Base-by-base conservation (phyloP, 64 coral and sea anemone species). In the Porites lutea region DNA sequence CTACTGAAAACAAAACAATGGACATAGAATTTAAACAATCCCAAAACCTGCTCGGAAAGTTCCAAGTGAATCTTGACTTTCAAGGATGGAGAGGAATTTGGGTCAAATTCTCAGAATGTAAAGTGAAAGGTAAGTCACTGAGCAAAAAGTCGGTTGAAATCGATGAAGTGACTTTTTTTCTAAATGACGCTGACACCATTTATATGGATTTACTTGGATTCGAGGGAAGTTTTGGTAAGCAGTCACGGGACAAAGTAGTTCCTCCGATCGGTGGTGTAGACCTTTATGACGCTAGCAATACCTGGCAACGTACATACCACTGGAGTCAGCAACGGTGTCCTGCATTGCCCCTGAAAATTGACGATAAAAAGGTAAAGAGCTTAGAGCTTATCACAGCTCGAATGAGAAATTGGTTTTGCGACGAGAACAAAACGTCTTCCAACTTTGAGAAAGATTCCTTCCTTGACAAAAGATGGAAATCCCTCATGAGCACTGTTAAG, bases 1-100 rank as follows among this genome's bases (percentile, higher is more conserved):
- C 43, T 13, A 14, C 51, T 0, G 13, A 48, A 48, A 44, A 59
- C 27, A 64, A 85, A 19, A 89, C 53, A 4, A 43, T 78, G 55
- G 6, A 78, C 21, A 47, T 89, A 21, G 19, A 65, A 3, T 89
- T 77, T 61, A 43, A 89, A 58, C 59, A 78, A 3, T 46, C 37
- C 14, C 48, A 2, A 27, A 69, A 19, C 13, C 16, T 51, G 16
- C 63, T 63, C 18, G 6, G 18, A 0, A 44, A 2, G 2, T 50
- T 49, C 44, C 18, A 53, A n/a, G 66, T 54, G 2, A 71, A 82
- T 19, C 77, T 90, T 8, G 50, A 82, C 43, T 90, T 90, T n/a
- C 48, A 90, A n/a, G 89, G 89, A 46, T 90, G 89, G 89, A 82
- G 89, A 82, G 77, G 47, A 23, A 79, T 90, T 16, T 90, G 89